These are phyloP conservation scores for Dermolepida albohirtum DNA, from an alignment of 2,888 invertebrate genomes.

Conservation along the genomic window DNA sequence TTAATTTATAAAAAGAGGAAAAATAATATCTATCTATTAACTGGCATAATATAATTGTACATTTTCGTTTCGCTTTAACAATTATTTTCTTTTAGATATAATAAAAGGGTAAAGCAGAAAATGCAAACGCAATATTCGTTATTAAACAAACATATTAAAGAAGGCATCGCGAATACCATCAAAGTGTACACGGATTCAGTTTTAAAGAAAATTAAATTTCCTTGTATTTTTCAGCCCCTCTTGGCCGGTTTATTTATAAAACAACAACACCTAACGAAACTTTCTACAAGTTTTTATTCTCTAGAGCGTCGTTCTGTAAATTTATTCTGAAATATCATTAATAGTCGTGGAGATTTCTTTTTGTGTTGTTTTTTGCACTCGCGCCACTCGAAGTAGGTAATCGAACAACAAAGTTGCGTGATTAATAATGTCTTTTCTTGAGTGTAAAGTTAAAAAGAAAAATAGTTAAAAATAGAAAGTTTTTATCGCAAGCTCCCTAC, in stretches of 20 bases:
- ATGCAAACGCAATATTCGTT: no score
- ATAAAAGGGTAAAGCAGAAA: no score
- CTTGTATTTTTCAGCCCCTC: background rate
- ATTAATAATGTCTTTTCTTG: no score
- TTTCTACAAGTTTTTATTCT: conserved; percentile 6
- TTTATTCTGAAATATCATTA: conserved; percentile 17
- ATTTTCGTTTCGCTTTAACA: no score
- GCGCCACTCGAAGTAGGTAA: background rate
- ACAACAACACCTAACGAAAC: conserved; percentile 8
- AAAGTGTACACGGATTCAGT: background rate
- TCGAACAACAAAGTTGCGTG: background rate
- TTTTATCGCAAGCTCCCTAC: no score
- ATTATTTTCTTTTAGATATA: no score
- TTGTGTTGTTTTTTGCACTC: background rate
- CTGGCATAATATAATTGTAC: no score
- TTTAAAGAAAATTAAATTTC: conserved; percentile 15
- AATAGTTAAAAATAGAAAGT: no score
- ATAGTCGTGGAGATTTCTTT: conserved; percentile 4
- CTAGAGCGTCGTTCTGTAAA: background rate
- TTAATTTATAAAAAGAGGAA: no score
- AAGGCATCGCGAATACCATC: background rate
- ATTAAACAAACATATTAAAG: background rate
- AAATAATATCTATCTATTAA: no score
- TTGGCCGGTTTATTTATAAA: background rate
- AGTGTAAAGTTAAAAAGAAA: no score